A percentile compares a stretch with the other conserved stretches of the same genome.
phyloP scores from a whole-genome alignment of 2,113 vertebrate species.

The Sorex araneus region DNA sequence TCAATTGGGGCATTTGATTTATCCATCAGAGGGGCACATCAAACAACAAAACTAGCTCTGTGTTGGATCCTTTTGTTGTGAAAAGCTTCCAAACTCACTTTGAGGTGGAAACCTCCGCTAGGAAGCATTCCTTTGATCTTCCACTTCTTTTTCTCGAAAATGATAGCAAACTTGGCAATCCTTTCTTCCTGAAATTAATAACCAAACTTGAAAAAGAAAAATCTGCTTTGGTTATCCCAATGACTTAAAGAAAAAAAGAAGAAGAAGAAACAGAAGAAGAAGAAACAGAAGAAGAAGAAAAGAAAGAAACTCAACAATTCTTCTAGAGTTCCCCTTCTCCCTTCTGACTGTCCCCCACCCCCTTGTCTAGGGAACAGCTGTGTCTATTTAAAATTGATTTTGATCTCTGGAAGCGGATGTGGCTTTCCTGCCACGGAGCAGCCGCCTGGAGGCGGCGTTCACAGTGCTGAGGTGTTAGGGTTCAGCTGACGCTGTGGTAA shows the following conservation, averaged over 20 bases:
- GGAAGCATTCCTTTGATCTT: conserved; percentile 12
- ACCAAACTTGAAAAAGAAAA: conserved; percentile 6
- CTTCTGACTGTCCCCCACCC: not conserved
- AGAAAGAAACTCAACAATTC: conserved; percentile 55
- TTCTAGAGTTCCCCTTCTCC: not conserved
- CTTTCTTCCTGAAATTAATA: conserved; percentile 71
- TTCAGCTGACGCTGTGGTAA: conserved; percentile 33
- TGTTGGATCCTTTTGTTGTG: not conserved
- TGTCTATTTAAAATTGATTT: conserved; percentile 71
- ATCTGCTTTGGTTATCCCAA: conserved; percentile 47
- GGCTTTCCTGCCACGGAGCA: conserved; percentile 39
- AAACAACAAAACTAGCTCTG: not conserved
- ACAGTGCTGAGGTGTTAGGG: not conserved
- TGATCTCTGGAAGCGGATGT: conserved; percentile 61
- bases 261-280: not conserved
- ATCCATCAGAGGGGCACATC: not conserved
- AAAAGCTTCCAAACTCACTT: conserved; percentile 3
- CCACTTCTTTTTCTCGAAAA: conserved; percentile 17
- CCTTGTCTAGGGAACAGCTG: conserved; percentile 40
- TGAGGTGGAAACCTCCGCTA: not conserved
- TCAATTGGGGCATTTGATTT: conserved; percentile 32
- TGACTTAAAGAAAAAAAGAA: conserved; percentile 34
- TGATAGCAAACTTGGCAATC: conserved; percentile 55
- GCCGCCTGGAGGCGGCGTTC: fast-evolving
- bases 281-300: not conserved